Conservation (phyloP, 2,797 vertebrate genomes). For the Danio tinwini region DNA sequence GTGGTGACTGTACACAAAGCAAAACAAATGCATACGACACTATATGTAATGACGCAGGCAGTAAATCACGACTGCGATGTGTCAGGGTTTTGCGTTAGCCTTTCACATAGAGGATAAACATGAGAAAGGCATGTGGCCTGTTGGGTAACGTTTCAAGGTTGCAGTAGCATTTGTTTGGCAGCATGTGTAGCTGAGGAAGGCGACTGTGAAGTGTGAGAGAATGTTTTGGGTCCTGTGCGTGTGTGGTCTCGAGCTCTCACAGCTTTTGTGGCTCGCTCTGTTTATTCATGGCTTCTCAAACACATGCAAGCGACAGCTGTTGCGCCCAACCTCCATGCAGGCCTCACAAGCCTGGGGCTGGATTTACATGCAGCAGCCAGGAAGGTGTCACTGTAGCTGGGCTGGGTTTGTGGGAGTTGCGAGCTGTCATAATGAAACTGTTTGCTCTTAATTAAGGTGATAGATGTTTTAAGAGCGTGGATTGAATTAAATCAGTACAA, state of each 20-base stretch:
- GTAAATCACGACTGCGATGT: constrained; percentile 1
- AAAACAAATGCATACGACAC: neutral
- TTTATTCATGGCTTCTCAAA: constrained; percentile 61
- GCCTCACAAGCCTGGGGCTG: constrained; percentile 49
- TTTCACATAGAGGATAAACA: constrained; percentile 40
- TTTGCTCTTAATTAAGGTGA: neutral
- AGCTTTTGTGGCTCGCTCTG: constrained; percentile 59
- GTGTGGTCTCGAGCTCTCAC: constrained; percentile 59
- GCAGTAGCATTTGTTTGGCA: constrained; percentile 62
- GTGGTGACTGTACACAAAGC: neutral
- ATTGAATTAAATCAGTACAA: neutral
- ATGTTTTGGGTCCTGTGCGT: constrained; percentile 34
- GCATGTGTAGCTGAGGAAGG: constrained; percentile 36
- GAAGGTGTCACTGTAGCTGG: constrained; percentile 11
- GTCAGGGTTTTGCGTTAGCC: constrained; percentile 13
- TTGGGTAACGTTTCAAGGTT: constrained; percentile 51
- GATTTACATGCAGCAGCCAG: constrained; percentile 46
- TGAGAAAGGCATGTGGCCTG: constrained; percentile 16
- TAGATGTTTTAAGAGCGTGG: neutral
- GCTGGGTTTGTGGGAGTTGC: neutral
- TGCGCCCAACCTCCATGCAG: constrained; percentile 46
- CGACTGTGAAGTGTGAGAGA: constrained; percentile 46
- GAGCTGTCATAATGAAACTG: neutral
- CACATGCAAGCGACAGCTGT: constrained; percentile 64
- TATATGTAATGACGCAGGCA: neutral